phyloP scores from a whole-genome alignment of 2,797 vertebrate species.

The Nyctalus aviator region DNA sequence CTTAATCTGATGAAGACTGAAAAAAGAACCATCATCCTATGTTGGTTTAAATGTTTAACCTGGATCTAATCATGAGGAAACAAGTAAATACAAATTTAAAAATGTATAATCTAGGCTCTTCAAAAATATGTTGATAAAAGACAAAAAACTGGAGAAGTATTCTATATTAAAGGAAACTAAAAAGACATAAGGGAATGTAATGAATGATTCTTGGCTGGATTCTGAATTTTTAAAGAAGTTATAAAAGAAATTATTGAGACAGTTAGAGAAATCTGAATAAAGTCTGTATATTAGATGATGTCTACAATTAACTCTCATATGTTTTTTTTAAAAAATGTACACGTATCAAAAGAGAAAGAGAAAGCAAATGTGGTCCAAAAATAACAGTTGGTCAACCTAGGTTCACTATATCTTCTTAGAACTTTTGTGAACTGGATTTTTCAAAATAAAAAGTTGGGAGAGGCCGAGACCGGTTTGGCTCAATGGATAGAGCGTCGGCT shows the following conservation, averaged over 20 bases:
- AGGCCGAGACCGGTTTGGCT: no score
- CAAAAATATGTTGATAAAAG: background rate
- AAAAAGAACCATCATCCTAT: background rate
- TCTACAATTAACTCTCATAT: constrained; percentile 29
- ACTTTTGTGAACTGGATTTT: background rate
- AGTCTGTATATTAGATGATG: background rate
- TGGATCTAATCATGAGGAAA: background rate
- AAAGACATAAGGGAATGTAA: constrained; percentile 1
- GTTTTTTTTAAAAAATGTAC: constrained; percentile 28
- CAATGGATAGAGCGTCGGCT: no score
- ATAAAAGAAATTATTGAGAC: constrained; percentile 23
- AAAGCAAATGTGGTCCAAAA: background rate
- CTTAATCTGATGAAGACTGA: background rate
- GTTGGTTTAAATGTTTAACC: background rate
- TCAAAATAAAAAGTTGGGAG: constrained; percentile 17
- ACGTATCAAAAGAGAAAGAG: background rate
- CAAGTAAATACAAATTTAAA: constrained; percentile 7
- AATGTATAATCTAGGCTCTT: background rate
- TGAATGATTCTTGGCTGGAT: background rate
- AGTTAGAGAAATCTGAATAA: constrained; percentile 35
- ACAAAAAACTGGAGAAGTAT: background rate
- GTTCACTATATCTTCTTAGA: background rate
- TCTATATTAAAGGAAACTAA: background rate
- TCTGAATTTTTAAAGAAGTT: background rate
- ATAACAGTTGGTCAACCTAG: background rate